Evolutionary conservation across 2,113 vertebrate species (phyloP).

Genomic region (Cyanoramphus novaezelandiae): DNA sequence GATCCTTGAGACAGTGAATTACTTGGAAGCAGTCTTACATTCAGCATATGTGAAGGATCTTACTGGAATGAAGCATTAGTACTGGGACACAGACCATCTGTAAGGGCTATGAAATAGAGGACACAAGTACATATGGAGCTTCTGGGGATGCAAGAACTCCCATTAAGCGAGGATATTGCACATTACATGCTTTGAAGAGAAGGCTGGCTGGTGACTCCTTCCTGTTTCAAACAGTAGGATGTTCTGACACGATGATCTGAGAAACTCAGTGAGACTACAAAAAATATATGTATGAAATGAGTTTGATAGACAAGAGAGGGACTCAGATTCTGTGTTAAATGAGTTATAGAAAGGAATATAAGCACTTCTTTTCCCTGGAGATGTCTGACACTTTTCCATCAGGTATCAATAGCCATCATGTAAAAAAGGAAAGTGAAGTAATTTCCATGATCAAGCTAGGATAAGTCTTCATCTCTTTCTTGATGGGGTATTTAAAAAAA

Average conservation of each 20-base stretch:
- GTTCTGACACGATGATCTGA: not conserved
- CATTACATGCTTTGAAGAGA: not conserved
- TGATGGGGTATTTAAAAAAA: not conserved
- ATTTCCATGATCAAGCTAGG: not conserved
- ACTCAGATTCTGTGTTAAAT: not conserved
- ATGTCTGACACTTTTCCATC: not conserved
- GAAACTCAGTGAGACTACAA: not conserved
- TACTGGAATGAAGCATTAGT: slow-evolving; percentile 12
- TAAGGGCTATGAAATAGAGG: not conserved
- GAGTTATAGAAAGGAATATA: not conserved
- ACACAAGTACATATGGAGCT: not conserved
- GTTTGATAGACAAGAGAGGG: not conserved
- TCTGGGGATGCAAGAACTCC: not conserved
- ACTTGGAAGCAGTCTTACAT: slow-evolving; percentile 2
- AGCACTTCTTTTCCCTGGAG: not conserved
- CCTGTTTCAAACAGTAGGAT: not conserved
- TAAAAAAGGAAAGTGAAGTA: not conserved
- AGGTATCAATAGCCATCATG: not conserved
- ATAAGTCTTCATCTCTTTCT: not conserved
- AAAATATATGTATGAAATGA: not conserved
- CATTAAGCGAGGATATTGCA: not conserved
- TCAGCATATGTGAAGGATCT: slow-evolving; percentile 47
- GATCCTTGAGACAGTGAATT: slow-evolving; percentile 4
- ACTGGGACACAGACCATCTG: not conserved
- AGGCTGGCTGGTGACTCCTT: not conserved